phyloP scores from a whole-genome alignment of 2,888 invertebrate genomes.

The Nowickia ferox region DNA sequence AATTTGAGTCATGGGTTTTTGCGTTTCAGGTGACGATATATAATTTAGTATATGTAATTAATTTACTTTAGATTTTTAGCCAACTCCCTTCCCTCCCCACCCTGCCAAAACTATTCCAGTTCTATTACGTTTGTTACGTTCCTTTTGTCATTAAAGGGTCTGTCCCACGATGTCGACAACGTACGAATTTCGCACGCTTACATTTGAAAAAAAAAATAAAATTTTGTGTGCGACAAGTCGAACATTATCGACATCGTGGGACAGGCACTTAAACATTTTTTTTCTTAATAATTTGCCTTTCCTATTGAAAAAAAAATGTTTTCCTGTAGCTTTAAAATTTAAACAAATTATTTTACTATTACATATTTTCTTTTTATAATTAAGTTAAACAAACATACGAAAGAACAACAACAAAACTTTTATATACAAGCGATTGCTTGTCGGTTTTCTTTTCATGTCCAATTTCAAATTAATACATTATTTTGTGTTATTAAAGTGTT shows the following conservation, averaged over 20 bases:
- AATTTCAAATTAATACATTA: conserved; percentile 1
- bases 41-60: neutral
- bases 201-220: too few relatives aligned
- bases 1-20: too few relatives aligned
- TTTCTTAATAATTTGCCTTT: conserved; percentile 30
- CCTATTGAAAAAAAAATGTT: conserved; percentile 32
- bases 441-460: conserved; percentile 9
- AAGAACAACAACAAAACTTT: conserved; percentile 22
- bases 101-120: neutral
- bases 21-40: too few relatives aligned
- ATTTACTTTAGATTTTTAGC: conserved; percentile 14
- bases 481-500: conserved; percentile 17
- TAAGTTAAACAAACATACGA: conserved; percentile 61
- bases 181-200: too few relatives aligned
- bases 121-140: conserved; percentile 4
- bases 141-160: conserved; percentile 10
- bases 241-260: too few relatives aligned
- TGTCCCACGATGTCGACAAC: too few relatives aligned
- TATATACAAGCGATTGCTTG: conserved; percentile 21
- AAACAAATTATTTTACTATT: conserved; percentile 54
- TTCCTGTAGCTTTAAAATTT: conserved; percentile 58
- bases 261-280: neutral
- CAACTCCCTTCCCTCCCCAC: neutral
- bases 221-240: too few relatives aligned
- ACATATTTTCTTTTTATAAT: conserved; percentile 55